Conservation (phyloP, 2,888 invertebrate species). For the Celastrina argiolus region DNA sequence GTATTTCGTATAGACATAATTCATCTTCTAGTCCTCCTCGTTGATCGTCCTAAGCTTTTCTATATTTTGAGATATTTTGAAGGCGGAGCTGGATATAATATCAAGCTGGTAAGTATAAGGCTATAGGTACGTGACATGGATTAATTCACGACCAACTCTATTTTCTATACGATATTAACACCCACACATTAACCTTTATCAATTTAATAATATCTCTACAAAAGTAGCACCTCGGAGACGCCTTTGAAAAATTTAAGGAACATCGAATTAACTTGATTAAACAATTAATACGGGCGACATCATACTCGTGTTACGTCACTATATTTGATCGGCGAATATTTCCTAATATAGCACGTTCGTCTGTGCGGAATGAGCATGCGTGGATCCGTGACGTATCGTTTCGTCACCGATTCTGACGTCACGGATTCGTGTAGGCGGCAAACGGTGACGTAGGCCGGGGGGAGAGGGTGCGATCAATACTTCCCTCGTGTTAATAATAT, state of each 20-base stretch:
- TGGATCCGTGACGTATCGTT: conserved; percentile 52
- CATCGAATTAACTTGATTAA: conserved; percentile 19
- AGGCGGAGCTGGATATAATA: not conserved
- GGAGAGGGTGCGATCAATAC: conserved; percentile 51
- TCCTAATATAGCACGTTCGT: conserved; percentile 19
- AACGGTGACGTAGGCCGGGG: conserved; percentile 56
- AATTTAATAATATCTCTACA: conserved; percentile 16
- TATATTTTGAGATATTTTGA: not conserved
- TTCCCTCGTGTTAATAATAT: conserved; percentile 45
- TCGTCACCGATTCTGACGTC: conserved; percentile 23
- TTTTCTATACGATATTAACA: conserved; percentile 16
- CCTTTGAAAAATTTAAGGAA: conserved; percentile 21
- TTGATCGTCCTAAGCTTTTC: too few species aligned
- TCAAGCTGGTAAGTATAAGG: not conserved
- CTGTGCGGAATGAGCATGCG: conserved; percentile 50
- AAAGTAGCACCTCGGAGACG: conserved; percentile 1
- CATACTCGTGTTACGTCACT: conserved; percentile 21
- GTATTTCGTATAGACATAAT: too few species aligned
- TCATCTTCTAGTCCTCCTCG: too few species aligned
- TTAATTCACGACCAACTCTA: not conserved
- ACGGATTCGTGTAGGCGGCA: conserved; percentile 42
- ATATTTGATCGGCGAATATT: not conserved
- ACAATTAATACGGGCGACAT: conserved; percentile 20
- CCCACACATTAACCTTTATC: conserved; percentile 21
- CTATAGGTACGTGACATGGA: not conserved